Conservation (phyloP, 2,888 invertebrate genomes). For the Pardosa pseudoannulata region DNA sequence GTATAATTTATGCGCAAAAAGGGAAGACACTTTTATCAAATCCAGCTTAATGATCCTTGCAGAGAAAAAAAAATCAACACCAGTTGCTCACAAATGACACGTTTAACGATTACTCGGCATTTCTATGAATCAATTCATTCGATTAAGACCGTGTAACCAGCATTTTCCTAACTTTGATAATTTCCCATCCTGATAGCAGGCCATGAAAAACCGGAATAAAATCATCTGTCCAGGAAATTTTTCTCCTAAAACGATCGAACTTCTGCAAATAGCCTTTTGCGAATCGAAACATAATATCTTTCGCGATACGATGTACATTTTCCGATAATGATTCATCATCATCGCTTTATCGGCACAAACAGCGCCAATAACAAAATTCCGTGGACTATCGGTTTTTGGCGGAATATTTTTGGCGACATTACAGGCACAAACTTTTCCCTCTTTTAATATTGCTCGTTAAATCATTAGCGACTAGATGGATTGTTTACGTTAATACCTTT, state of each 20-base stretch:
- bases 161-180: conserved; percentile 15
- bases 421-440: conserved; percentile 52
- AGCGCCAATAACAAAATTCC: conserved; percentile 48
- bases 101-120: not conserved
- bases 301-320: conserved; percentile 57
- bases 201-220: conserved; percentile 23
- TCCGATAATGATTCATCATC: conserved; percentile 70
- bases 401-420: conserved; percentile 67
- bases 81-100: conserved; percentile 4
- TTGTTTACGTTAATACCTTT: conserved; percentile 33
- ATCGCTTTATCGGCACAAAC: conserved; percentile 57
- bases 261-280: conserved; percentile 58
- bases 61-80: conserved; percentile 4
- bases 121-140: conserved; percentile 8
- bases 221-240: conserved; percentile 46
- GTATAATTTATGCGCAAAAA: not conserved
- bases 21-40: not conserved
- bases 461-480: conserved; percentile 44
- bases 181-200: conserved; percentile 18
- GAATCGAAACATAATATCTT: conserved; percentile 69
- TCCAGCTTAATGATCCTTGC: not conserved
- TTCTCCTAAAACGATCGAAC: conserved; percentile 48
- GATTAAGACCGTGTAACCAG: not conserved
- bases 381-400: conserved; percentile 58
- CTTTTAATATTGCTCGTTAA: conserved; percentile 35